Evolutionary conservation across 2,113 vertebrate genomes (phyloP), one percentile per base, ranked within the genome.

Genomic region (Eidolon helvum): DNA sequence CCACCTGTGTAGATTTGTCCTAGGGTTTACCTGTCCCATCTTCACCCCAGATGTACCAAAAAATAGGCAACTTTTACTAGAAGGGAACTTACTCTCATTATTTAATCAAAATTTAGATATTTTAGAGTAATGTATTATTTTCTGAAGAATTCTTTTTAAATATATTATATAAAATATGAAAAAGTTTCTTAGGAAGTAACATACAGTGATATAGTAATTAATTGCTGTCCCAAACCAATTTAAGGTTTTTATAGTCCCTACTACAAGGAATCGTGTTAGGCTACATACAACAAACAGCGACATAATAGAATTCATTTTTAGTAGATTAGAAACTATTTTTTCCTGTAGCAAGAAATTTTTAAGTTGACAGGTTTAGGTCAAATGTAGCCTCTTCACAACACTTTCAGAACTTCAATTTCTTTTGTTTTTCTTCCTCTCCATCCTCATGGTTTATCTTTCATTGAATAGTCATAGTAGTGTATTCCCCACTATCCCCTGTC

Each of bases 391-490:
- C 1, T 69, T n/a, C 10, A 22, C 18, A 35, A 50, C 1, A 24
- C 28, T 35, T 50, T 66, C 21, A 87, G 2, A 43, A 53, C 15
- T 14, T 26, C 0, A 15, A 6, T 59, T 78, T 10, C 45, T 59
- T 74, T 71, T 28, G 5, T 50, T 50, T 90, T 68, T 71, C 18
- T 63, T 65, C 21, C 24, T 48, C 6, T 18, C 24, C 4, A 50
- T 55, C 35, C 40, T 55, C 66, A 11, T 10, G 10, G 26, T 6
- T 5, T 79, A 10, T 2, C 35, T 59, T 65, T 72, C 2, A 24
- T 16, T 26, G 0, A 7, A 19, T 0, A 19, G 6, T 61, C 48
- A n/a, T 10, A 61, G 2, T 16, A 26, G 5, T 65, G 7, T 7
- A 15, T 83, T 50, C 38, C 30, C 9, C n/a, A 65, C 14, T 21